Conservation (phyloP, 2,113 vertebrate genomes). For the Nerophis lumbriciformis region DNA sequence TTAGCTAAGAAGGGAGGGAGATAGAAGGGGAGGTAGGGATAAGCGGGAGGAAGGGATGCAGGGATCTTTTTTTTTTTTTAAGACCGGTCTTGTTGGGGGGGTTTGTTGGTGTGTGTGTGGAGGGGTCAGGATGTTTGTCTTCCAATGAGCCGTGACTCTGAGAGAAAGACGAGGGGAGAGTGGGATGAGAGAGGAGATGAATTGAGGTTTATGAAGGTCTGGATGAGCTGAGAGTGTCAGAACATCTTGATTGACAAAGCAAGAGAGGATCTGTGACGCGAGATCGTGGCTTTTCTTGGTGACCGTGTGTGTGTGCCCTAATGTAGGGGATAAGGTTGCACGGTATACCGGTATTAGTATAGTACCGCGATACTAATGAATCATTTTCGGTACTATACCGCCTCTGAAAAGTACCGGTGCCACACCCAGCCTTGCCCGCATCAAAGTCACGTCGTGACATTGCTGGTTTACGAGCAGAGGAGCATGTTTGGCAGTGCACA, state of each 20-base stretch:
- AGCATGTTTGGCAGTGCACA: too few species aligned
- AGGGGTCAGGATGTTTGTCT: constrained; percentile 78
- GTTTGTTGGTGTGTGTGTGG: constrained; percentile 22
- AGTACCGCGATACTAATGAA: too few species aligned
- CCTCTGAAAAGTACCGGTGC: too few species aligned
- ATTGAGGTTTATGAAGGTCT: constrained; percentile 37
- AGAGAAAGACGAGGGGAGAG: constrained; percentile 69
- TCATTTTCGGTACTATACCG: too few species aligned
- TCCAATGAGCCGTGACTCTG: constrained; percentile 76
- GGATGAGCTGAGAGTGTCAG: constrained; percentile 17
- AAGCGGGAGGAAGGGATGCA: constrained; percentile 52
- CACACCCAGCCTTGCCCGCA: too few species aligned
- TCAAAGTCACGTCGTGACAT: too few species aligned
- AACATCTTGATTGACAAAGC: constrained; percentile 39
- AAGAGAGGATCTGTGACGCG: neutral
- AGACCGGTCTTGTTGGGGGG: constrained; percentile 50
- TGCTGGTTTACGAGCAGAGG: too few species aligned
- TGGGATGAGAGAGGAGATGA: constrained; percentile 57
- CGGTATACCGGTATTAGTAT: neutral
- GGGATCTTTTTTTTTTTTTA: constrained; percentile 62
- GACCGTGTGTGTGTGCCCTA: constrained; percentile 7
- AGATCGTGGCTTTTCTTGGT: constrained; percentile 45
- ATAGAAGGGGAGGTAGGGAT: constrained; percentile 45
- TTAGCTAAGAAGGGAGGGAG: constrained; percentile 59
- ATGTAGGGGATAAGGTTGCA: neutral